Conservation (phyloP, 1,140 invertebrate genomes). For the Elymnias hypermnestra region DNA sequence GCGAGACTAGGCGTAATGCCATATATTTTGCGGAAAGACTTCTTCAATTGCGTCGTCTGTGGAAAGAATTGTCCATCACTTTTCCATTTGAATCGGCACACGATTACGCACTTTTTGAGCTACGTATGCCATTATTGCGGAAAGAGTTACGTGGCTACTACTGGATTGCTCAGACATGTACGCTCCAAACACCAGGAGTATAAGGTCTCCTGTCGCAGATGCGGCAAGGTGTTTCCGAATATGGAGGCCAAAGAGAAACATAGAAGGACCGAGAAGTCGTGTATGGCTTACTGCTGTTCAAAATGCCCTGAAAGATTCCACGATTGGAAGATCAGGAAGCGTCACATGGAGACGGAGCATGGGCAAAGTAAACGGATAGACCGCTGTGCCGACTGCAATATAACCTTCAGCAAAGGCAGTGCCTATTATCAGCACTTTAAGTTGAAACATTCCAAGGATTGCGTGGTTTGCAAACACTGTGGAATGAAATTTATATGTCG, state of each 20-base stretch:
- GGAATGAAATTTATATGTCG: slow-evolving; percentile 51
- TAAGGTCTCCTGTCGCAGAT: slow-evolving; percentile 46
- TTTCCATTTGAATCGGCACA: slow-evolving; percentile 55
- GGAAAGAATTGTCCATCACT: slow-evolving; percentile 48
- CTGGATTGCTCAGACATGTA: slow-evolving; percentile 46
- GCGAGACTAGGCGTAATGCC: slow-evolving; percentile 56
- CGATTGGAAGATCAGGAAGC: slow-evolving; percentile 45
- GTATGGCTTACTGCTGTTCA: slow-evolving; percentile 55
- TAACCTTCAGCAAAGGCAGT: slow-evolving; percentile 41
- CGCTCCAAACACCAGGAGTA: slow-evolving; percentile 53
- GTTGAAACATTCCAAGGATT: slow-evolving; percentile 51
- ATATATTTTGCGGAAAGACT: slow-evolving; percentile 40
- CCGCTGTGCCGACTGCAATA: slow-evolving; percentile 48
- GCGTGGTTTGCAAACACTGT: slow-evolving; percentile 51
- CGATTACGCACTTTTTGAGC: slow-evolving; percentile 55
- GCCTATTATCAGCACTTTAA: slow-evolving; percentile 58
- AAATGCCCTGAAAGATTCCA: slow-evolving; percentile 56
- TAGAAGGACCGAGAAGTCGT: slow-evolving; percentile 44
- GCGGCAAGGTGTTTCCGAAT: slow-evolving; percentile 46
- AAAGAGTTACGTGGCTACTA: slow-evolving; percentile 53
- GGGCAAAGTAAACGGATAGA: slow-evolving; percentile 38
- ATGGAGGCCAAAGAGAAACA: slow-evolving; percentile 60
- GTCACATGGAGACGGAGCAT: slow-evolving; percentile 52
- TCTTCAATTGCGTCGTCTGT: slow-evolving; percentile 47
- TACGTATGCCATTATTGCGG: slow-evolving; percentile 62